phyloP scores from a whole-genome alignment of 2,797 vertebrate genomes.

The Tympanoctomys barrerae region DNA sequence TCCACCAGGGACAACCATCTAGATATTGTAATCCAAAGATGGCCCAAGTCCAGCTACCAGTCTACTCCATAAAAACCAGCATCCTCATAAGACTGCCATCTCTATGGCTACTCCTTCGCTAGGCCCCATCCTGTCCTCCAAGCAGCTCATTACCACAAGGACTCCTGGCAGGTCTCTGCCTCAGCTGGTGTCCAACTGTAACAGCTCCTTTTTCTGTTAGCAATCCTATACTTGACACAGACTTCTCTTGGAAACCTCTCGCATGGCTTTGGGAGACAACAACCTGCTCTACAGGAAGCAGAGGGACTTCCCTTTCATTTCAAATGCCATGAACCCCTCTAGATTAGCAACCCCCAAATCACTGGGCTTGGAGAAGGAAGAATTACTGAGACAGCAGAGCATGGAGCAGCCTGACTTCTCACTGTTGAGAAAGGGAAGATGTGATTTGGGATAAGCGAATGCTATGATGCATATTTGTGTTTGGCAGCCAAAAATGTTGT shows the following conservation, averaged over 20 bases:
- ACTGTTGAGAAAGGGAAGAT: neutral
- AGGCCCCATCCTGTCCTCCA: no score
- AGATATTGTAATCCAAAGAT: neutral
- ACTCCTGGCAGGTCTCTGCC: neutral
- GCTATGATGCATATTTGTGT: neutral
- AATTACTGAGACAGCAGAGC: neutral
- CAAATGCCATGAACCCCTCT: neutral
- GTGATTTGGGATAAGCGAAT: neutral
- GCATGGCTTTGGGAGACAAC: neutral
- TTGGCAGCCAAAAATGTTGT: neutral
- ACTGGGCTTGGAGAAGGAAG: neutral
- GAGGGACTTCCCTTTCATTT: neutral
- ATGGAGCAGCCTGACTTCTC: neutral
- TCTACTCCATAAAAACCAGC: neutral
- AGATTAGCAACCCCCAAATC: neutral
- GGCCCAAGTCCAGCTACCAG: neutral
- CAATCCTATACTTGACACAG: neutral
- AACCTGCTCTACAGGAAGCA: neutral
- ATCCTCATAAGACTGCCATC: no score
- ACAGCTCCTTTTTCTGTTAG: no score
- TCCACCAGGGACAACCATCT: neutral
- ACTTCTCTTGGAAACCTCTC: neutral
- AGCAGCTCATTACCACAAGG: neutral
- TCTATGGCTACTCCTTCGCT: neutral
- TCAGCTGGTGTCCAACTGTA: neutral